Evolutionary conservation across 1,140 invertebrate species (phyloP), one percentile per base, ranked within the genome.

Genomic region (Caenorhabditis latens): DNA sequence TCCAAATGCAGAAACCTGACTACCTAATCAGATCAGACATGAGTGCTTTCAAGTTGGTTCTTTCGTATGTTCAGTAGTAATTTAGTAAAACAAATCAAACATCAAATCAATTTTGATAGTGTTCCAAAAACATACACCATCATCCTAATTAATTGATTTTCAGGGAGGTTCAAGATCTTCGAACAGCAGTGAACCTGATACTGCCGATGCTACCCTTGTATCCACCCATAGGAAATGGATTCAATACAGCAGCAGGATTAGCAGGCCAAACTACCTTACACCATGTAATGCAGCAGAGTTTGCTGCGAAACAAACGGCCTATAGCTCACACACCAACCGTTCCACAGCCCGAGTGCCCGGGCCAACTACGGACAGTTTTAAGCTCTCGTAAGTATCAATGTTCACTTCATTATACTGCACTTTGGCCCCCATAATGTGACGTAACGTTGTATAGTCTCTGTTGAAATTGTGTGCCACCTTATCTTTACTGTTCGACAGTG

Each of bases 151-250:
- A 4, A 24, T 24, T 21, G 21, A 13, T 9, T 79, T 79, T 50
- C 71, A 79, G 71, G n/a, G 71, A 79, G 19, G 71, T 79, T 13
- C 32, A 42, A 4, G 71, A 79, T 79, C 71, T 79, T 19, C 71
- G 71, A 50, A 48, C 16, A 9, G 71, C 71, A 79, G 71, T 79
- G n/a, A 79, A 79, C 24, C 11, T 79, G 71, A 79, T 79, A 43
- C 46, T 79, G 46, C 71, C 71, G 19, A 79, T 79, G 71, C 40
- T 79, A 79, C 71, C 71, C 8, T 79, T 79, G 71, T 79, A 79
- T 32, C 71, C 71, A 24, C 5, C 46, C 9, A 13, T 79, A 50
- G 19, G 19, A 21, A 79, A 79, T 53, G 46, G 46, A 50, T 79
- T 79, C 71, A 13, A 16, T 16, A 40, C 63, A 14, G n/a, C 71